Evolutionary conservation across 2,888 invertebrate genomes (phyloP), one percentile per base, ranked within the genome.

Genomic region (Atrina japonica): DNA sequence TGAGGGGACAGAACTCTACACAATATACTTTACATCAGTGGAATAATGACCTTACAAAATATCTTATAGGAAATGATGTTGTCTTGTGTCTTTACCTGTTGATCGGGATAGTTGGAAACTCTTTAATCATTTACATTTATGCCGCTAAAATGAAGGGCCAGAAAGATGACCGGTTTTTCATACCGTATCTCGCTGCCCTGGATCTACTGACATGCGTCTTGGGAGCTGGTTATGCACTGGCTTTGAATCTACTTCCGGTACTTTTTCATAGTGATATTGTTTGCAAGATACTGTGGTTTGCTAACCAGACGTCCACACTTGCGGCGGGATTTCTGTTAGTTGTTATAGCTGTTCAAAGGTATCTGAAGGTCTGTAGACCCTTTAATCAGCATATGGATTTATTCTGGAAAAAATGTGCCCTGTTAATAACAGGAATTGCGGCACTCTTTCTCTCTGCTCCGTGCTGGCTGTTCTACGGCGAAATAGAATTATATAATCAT

Each of bases 261-360:
- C 35, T 30, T 25, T 66, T 56, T 25, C 41, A 58, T 18, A 58
- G 66, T 16, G 41, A 66, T 25, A 23, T 47, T 47, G n/a, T 66
- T 5, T 66, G 66, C 21, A 66, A 66, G 40, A 58, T 35, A 18
- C 40, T 66, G 49, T 66, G 66, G 66, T 66, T 66, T 45, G 40
- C 50, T 5, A 55, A 35, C 21, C 58, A 66, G 25, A 58, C 58
- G 16, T 45, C 66, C 5, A 45, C 66, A 14, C 25, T 66, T n/a
- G n/a, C 58, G 16, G 47, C 66, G 21, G 50, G 58, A 6, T 58
- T 66, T 9, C 47, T 66, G 58, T 14, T 66, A 35, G 30, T 66
- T 18, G 66, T 66, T n/a, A 66, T 66, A 18, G 58, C 58, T 7
- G 11, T 66, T 21, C 66, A 66, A 27, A 29, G 66, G 18, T 66